Base-by-base conservation (phyloP, 2,888 invertebrate genomes). In the Drosophila anomalata region DNA sequence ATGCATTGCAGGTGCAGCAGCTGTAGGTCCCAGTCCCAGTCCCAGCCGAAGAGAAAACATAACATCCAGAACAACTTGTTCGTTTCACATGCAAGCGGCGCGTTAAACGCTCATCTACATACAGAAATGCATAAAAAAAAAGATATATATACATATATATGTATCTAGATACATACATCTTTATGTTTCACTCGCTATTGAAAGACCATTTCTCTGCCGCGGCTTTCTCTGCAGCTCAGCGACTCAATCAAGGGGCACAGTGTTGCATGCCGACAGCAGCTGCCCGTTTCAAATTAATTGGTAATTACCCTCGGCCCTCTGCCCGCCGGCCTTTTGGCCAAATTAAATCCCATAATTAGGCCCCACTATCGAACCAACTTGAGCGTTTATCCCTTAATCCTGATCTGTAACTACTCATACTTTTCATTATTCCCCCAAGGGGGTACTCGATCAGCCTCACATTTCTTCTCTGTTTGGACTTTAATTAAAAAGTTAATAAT, bases 31-130 rank as follows among this genome's bases (percentile, higher is more conserved):
- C 17, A 17, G 17, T 17, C 17, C 17, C 17, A 17, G 17, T 17
- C 17, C 22, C 22, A 24, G 22, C 22, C 22, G 22, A 24, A n/a
- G n/a, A 6, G 29, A 29, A n/a, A 36, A 6, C n/a, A 12, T 9
- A 36, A 6, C 36, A 12, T 9, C 46, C 56, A 26, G 50, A 66
- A 46, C 68, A 67, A 68, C 63, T 65, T 55, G 68, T 84, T 85
- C 82, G 88, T 87, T 87, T 87, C 87, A 85, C 82, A 82, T 87
- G 82, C 82, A 72, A 82, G 75, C 77, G 71, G 67, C 82, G 79
- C 88, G 82, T 82, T 82, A 82, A 87, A 83, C 83, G 80, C 62
- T 73, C 48, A 63, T 44, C 42, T 60, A 71, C 52, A 53, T 60
- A 68, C 22, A 47, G 41, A 20, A 17, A 42, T 20, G 20, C 41